Percentiles rank a stretch among this genome's conserved stretches.
Conservation (phyloP, 2,113 vertebrate genomes). For the Carollia perspicillata region DNA sequence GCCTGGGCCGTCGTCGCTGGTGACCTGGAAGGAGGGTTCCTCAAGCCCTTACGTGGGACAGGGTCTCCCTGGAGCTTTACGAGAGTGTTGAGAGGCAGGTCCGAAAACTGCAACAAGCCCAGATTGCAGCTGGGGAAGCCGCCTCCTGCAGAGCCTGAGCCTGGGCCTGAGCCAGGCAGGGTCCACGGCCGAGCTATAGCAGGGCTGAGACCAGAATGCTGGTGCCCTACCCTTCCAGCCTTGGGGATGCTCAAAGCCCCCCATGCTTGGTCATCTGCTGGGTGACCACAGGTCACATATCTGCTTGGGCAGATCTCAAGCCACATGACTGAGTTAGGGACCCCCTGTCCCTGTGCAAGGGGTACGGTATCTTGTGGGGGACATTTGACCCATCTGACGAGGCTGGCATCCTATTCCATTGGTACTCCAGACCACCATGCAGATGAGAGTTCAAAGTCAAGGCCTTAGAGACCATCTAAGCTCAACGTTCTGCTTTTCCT, state of each 20-base stretch:
- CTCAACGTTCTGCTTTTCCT: background rate
- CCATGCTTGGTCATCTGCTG: background rate
- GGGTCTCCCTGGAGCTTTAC: background rate
- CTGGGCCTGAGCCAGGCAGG: background rate
- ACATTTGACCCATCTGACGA: background rate
- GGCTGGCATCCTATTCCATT: background rate
- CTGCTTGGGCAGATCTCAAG: background rate
- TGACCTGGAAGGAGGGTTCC: background rate
- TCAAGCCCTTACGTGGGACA: accelerated
- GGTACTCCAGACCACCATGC: background rate
- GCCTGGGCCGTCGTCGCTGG: background rate
- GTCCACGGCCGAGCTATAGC: background rate
- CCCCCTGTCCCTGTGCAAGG: background rate
- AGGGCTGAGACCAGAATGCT: background rate
- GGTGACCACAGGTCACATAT: background rate
- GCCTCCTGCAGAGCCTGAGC: background rate
- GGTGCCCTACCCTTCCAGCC: background rate
- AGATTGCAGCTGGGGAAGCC: background rate
- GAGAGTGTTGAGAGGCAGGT: background rate
- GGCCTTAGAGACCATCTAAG: background rate
- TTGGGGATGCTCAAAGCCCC: background rate
- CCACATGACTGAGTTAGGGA: background rate
- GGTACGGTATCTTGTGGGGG: background rate
- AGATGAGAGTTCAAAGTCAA: background rate
- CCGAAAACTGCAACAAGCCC: background rate